Base-by-base conservation (phyloP, 2,113 vertebrate species). In the Muntiacus muntjak region DNA sequence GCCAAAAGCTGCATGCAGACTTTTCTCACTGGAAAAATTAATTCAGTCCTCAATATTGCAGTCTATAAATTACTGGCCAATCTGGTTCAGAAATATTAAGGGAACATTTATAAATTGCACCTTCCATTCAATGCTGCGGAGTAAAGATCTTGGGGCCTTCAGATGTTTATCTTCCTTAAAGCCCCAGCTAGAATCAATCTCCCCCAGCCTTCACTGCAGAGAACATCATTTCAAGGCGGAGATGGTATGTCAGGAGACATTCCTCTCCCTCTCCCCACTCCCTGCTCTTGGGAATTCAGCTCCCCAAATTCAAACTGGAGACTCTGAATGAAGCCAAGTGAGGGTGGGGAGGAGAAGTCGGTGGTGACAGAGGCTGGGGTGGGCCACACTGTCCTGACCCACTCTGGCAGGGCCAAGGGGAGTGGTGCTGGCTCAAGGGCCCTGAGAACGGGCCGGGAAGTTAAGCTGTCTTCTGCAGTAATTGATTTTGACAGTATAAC, bases 401-500 rank as follows among this genome's bases (percentile, higher is more conserved):
- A 25, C 89, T 64, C 74, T 92, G 43, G 30, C 19, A 5, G 91
- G 81, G 85, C 83, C 28, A 50, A 94, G 90, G 92, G 57, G 16
- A 21, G 10, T 6, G 7, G 14, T 7, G 33, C 52, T 79, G 94
- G 60, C 76, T 92, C n/a, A 8, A 21, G 47, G 87, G 76, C 25
- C 88, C 90, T 11, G 21, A 90, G 62, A 78, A 89, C 6, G 15
- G 71, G 62, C 50, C 2, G 0, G 98, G 98, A 98, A 99, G 99
- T 99, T 98, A 99, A 99, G 99, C 99, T 99, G 99, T 99, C 99
- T 99, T 99, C 99, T 98, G 98, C 98, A 98, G 99, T 99, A 99
- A 99, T 99, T 99, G 99, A 99, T 99, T 99, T 99, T 99, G 99
- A 99, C 99, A 99, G 99, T 98, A 99, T 99, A 99, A 99, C 98